Base-by-base conservation (phyloP, 2,797 vertebrate species). In the Borostomias antarcticus region DNA sequence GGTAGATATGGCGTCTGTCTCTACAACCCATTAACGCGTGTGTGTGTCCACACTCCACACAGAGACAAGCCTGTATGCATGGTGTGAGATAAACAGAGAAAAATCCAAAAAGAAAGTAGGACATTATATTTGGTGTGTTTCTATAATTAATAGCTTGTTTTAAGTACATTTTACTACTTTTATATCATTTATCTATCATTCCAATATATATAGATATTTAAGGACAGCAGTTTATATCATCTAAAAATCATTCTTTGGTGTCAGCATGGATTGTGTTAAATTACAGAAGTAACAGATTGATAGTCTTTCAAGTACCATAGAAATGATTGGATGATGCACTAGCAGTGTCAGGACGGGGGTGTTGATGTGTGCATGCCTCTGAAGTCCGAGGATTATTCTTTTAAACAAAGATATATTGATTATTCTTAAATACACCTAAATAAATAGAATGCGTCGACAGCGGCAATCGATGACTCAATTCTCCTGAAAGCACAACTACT, bases 251-350 rank as follows among this genome's bases (percentile, higher is more conserved):
- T 73, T 89, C 86, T 91, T 90, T 90, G 86, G 87, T 84, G 72
- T 82, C 53, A 77, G 78, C 78, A 9, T 68, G 17, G 52, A 77
- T 72, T 68, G 61, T 70, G 64, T 66, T 60, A 71, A 67, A 73
- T 69, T 58, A 72, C 51, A 43, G 48, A 63, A 58, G 47, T 23
- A 13, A 21, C 11, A 23, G 66, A 69, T 23, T 45, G 73, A 17
- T 6, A 66, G 70, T 67, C 48, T 79, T 90, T 89, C 86, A 89
- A 87, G 86, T 88, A 86, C 68, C 4, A 61, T 75, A 71, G 77
- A 66, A 62, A 64, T 62, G 11, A 4, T 58, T 64, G 66, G 45
- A 30, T 63, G 59, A 62, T 68, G 48, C 61, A 8, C 11, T 52
- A 56, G 71, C 58, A 45, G n/a, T 19, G 48, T 52, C 26, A 30